Conservation (phyloP, 2,797 vertebrate genomes). For the Sphaeramia orbicularis region DNA sequence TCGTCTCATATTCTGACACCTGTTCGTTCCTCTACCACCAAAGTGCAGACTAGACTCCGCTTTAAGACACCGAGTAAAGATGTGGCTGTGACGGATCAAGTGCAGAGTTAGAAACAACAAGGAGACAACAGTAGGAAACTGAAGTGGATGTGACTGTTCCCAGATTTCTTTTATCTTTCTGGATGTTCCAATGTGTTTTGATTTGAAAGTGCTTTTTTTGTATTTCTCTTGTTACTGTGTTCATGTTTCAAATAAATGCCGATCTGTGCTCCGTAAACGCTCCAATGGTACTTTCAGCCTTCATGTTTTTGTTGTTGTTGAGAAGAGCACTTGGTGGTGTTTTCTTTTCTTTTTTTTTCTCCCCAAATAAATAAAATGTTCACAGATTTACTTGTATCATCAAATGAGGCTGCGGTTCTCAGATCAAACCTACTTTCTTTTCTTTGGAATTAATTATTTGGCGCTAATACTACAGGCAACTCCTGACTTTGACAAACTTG, state of each 20-base stretch:
- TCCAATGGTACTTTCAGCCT: slow-evolving; percentile 38
- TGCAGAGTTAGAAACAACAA: slow-evolving; percentile 13
- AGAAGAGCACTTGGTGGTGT: slow-evolving; percentile 16
- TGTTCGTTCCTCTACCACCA: slow-evolving; percentile 60
- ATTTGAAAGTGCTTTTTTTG: slow-evolving; percentile 82
- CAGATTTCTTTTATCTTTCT: slow-evolving; percentile 56
- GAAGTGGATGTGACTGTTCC: slow-evolving; percentile 68
- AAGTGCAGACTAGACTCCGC: slow-evolving; percentile 67
- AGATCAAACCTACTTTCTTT: neutral
- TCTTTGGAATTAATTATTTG: slow-evolving; percentile 9
- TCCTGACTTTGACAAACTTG: slow-evolving; percentile 17
- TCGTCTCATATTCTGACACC: slow-evolving; percentile 44
- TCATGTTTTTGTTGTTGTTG: slow-evolving; percentile 15
- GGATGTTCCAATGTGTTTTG: slow-evolving; percentile 78
- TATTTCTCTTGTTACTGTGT: slow-evolving; percentile 81
- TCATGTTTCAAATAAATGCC: slow-evolving; percentile 85
- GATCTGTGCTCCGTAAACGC: slow-evolving; percentile 73
- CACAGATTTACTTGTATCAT: slow-evolving; percentile 21
- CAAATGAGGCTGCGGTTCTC: slow-evolving; percentile 1
- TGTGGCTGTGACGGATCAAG: slow-evolving; percentile 40
- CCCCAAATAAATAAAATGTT: slow-evolving; percentile 40
- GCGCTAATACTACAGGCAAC: slow-evolving; percentile 19
- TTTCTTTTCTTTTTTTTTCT: slow-evolving; percentile 37
- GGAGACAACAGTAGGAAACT: slow-evolving; percentile 10
- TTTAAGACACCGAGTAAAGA: slow-evolving; percentile 33